Percentiles rank a stretch among this genome's conserved stretches.
Conservation (phyloP, 2,113 vertebrate genomes). For the Australoheros scitulus region DNA sequence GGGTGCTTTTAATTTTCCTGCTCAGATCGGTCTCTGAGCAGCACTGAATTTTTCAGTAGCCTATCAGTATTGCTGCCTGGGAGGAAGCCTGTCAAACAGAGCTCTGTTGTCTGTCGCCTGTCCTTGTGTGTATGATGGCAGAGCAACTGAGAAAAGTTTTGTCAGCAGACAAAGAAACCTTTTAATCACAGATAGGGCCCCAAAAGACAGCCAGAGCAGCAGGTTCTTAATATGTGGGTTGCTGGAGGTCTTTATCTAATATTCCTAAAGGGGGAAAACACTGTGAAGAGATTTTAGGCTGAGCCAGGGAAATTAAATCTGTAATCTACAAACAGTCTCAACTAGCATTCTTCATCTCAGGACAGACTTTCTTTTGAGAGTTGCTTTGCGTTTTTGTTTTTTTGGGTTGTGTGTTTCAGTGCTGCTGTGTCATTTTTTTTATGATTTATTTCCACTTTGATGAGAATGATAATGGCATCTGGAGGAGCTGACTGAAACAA, state of each 20-base stretch:
- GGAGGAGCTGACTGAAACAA: not conserved
- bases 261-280: conserved; percentile 68
- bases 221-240: conserved; percentile 67
- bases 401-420: conserved; percentile 2
- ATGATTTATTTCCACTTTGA: conserved; percentile 53
- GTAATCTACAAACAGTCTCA: conserved; percentile 50
- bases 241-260: conserved; percentile 60
- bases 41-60: conserved; percentile 55
- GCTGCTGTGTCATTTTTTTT: conserved; percentile 44
- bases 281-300: conserved; percentile 47
- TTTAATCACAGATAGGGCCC: conserved; percentile 75
- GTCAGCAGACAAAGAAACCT: conserved; percentile 62
- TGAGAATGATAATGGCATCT: conserved; percentile 33
- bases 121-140: conserved; percentile 36
- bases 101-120: conserved; percentile 48
- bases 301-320: conserved; percentile 64
- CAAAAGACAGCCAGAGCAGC: conserved; percentile 47
- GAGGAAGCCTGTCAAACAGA: conserved; percentile 43
- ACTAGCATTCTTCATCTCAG: conserved; percentile 29
- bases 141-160: conserved; percentile 51
- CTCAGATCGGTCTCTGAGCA: conserved; percentile 34
- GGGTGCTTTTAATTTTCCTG: conserved; percentile 65
- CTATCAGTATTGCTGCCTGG: conserved; percentile 46
- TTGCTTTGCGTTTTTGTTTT: conserved; percentile 34
- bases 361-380: conserved; percentile 21